Base-by-base conservation (phyloP, 2,888 invertebrate species). In the Tholera decimalis region DNA sequence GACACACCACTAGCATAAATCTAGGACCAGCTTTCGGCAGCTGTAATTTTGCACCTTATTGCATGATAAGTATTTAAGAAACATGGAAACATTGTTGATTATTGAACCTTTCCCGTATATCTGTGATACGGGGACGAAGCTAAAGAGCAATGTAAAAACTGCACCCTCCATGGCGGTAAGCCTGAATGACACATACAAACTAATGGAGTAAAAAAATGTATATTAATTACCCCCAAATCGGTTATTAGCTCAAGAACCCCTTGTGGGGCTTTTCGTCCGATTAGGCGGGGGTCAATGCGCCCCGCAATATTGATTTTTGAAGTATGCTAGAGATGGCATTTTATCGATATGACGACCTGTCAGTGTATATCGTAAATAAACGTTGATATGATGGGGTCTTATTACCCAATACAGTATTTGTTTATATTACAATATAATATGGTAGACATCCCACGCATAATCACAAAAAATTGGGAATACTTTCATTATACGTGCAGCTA, bases 261-360 rank as follows among this genome's bases (percentile, higher is more conserved):
- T 39, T 37, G 50, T 15, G 55, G 44, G 43, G 72, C 72, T 81
- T 81, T 69, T 58, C 39, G 68, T 18, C 47, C 59, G 75, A 79
- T 81, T 78, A 81, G 43, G 22, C 59, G 30, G 60, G 82, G 82
- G 82, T 79, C 79, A 79, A 72, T 46, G 76, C 66, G 20, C 60
- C 64, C 59, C 46, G 46, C 13, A 6, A 11, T 64, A 62, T 55
- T 60, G 51, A 60, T 66, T 69, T 74, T 80, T 78, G 74, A 71
- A 61, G 46, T 4, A 51, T 8, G 1, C 7, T 75, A 78, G 72
- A 35, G 79, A 53, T 65, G 64, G 7, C 0, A 6, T 60, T 65
- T 20, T 33, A 50, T 74, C 66, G 71, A 63, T 50, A 49, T 18
- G 2, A 8, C 13, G 3, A 53, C 8, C 5, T 35, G 30, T 4